A percentile compares a stretch with the other conserved stretches of the same genome.
Conservation (phyloP, 2,113 vertebrate species). For the Pygoscelis antarcticus region DNA sequence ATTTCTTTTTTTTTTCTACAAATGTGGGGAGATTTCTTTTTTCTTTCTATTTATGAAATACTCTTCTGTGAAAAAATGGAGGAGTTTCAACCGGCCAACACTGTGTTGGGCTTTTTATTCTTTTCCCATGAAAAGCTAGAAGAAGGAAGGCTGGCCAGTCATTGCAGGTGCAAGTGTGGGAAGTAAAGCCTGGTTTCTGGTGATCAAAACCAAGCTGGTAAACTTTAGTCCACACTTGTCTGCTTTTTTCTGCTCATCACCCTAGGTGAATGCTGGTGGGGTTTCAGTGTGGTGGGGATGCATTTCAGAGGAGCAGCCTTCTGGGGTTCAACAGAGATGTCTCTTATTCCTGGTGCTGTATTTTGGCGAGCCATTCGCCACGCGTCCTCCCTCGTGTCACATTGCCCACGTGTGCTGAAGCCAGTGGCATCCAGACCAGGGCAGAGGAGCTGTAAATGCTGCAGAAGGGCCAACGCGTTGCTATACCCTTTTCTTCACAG, state of each 20-base stretch:
- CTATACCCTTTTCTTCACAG: neutral
- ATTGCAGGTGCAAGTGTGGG: neutral
- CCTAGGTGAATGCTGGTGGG: neutral
- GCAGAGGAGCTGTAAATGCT: neutral
- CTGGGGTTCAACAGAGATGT: neutral
- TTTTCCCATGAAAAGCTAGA: neutral
- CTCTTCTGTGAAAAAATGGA: neutral
- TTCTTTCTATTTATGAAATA: neutral
- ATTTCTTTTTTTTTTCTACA: too few relatives aligned
- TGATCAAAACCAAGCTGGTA: neutral
- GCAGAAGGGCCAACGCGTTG: neutral
- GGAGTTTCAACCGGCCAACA: neutral
- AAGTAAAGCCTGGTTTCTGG: neutral
- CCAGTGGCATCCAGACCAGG: neutral
- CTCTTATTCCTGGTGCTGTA: neutral
- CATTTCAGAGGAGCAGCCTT: neutral
- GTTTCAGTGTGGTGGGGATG: neutral
- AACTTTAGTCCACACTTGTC: neutral
- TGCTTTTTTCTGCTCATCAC: neutral
- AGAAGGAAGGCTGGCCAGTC: neutral
- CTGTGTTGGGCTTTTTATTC: neutral
- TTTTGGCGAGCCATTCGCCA: neutral
- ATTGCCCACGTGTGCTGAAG: accelerated
- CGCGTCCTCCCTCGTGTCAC: neutral
- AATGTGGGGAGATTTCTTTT: too few relatives aligned